These are phyloP conservation scores for Trichonephila clavipes DNA, from an alignment of 1,140 invertebrate genomes.

Conservation along the genomic window DNA sequence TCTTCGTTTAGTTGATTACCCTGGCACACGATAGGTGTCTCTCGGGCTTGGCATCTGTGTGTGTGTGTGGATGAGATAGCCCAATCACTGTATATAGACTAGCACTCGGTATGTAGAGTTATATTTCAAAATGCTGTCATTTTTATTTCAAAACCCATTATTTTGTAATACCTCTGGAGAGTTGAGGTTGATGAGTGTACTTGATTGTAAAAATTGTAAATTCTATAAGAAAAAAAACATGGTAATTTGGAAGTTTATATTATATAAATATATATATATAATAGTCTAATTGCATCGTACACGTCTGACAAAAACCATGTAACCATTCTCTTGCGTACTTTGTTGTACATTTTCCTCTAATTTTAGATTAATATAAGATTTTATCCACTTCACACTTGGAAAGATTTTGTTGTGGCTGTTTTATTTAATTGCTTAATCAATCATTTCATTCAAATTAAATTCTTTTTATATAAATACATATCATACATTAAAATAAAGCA, in stretches of 20 bases:
- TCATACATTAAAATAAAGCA: background rate
- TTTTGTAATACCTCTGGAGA: conserved; percentile 73
- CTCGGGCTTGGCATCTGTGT: background rate
- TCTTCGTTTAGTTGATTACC: conserved; percentile 67
- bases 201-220: conserved; percentile 76
- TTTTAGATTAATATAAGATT: conserved; percentile 77
- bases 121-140: conserved; percentile 72
- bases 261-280: conserved; percentile 69
- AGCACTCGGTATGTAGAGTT: conserved; percentile 76
- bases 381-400: conserved; percentile 62
- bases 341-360: conserved; percentile 76
- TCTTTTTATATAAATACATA: background rate
- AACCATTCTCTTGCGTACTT: conserved; percentile 58
- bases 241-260: conserved; percentile 74
- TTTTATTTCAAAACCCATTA: conserved; percentile 73
- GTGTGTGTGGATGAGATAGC: conserved; percentile 24
- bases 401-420: conserved; percentile 58
- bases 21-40: conserved; percentile 70
- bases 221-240: conserved; percentile 65
- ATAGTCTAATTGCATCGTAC: conserved; percentile 58
- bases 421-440: conserved; percentile 28
- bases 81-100: conserved; percentile 75
- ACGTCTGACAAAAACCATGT: conserved; percentile 56
- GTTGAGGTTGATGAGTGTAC: conserved; percentile 72
- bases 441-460: conserved; percentile 34